Evolutionary conservation across 2,797 vertebrate genomes (phyloP).

Genomic region (Vireo griseus): DNA sequence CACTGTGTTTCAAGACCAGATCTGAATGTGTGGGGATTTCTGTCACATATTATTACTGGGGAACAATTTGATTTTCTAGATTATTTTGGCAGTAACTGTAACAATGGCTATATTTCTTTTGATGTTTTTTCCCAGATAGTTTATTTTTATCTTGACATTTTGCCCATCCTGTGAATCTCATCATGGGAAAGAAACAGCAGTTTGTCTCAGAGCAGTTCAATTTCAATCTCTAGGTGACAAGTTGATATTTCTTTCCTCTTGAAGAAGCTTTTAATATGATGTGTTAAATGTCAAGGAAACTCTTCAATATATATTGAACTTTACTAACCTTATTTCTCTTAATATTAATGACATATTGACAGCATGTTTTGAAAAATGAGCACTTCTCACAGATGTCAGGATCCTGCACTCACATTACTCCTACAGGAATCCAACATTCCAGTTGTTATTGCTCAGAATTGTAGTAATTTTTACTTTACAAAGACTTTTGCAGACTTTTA

Average conservation of each 20-base stretch:
- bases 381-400: slow-evolving; percentile 43
- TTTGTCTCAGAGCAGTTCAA: slow-evolving; percentile 76
- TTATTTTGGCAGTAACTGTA: slow-evolving; percentile 65
- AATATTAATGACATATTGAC: slow-evolving; percentile 79
- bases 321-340: slow-evolving; percentile 78
- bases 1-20: slow-evolving; percentile 36
- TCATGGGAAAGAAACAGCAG: slow-evolving; percentile 73
- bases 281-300: slow-evolving; percentile 81
- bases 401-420: slow-evolving; percentile 4
- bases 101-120: slow-evolving; percentile 59
- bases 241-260: slow-evolving; percentile 78
- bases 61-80: slow-evolving; percentile 59
- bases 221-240: slow-evolving; percentile 79
- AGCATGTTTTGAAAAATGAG: slow-evolving; percentile 62
- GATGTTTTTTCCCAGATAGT: slow-evolving; percentile 41
- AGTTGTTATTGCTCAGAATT: not conserved
- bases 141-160: slow-evolving; percentile 81
- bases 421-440: not conserved
- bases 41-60: slow-evolving; percentile 25
- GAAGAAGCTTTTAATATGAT: slow-evolving; percentile 78
- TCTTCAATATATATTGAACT: slow-evolving; percentile 74
- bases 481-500: not conserved
- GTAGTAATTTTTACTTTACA: not conserved
- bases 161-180: slow-evolving; percentile 75
- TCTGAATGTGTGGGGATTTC: slow-evolving; percentile 20